phyloP scores from a whole-genome alignment of 2,113 vertebrate genomes.

The Sapayoa aenigma region DNA sequence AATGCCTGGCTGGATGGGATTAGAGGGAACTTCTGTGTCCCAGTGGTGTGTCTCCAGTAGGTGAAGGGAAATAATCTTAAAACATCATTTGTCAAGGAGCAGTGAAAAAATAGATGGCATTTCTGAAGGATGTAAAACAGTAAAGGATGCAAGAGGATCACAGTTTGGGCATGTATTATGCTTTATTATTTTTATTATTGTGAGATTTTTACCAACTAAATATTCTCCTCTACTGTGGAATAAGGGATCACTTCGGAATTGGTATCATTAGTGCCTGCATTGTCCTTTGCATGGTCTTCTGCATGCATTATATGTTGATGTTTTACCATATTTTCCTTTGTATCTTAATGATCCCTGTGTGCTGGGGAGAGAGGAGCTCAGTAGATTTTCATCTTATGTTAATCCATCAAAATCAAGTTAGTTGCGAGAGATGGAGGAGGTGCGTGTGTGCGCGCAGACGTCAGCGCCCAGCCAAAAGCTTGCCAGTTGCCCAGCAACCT shows the following conservation, averaged over 20 bases:
- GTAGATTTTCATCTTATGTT: conserved; percentile 74
- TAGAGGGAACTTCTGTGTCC: conserved; percentile 32
- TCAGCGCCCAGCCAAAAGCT: conserved; percentile 78
- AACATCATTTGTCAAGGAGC: not conserved
- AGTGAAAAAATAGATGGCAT: not conserved
- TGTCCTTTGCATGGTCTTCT: not conserved
- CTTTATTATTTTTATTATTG: not conserved
- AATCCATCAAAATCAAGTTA: conserved; percentile 87
- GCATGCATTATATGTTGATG: not conserved
- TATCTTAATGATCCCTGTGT: conserved; percentile 56
- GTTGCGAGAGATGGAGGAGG: conserved; percentile 74
- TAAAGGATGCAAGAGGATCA: not conserved
- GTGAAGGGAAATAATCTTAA: conserved; percentile 26
- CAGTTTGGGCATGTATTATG: not conserved
- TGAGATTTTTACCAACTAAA: not conserved
- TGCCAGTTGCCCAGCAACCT: conserved; percentile 84
- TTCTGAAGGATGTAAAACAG: not conserved
- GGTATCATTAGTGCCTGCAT: not conserved
- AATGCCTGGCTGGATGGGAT: conserved; percentile 50
- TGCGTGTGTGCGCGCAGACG: conserved; percentile 57
- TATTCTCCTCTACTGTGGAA: not conserved
- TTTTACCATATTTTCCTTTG: conserved; percentile 50
- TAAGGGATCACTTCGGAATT: not conserved
- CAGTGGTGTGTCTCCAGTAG: not conserved
- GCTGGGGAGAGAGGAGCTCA: conserved; percentile 5